Evolutionary conservation across 2,888 invertebrate species (phyloP).

Genomic region (Papilio elwesi): DNA sequence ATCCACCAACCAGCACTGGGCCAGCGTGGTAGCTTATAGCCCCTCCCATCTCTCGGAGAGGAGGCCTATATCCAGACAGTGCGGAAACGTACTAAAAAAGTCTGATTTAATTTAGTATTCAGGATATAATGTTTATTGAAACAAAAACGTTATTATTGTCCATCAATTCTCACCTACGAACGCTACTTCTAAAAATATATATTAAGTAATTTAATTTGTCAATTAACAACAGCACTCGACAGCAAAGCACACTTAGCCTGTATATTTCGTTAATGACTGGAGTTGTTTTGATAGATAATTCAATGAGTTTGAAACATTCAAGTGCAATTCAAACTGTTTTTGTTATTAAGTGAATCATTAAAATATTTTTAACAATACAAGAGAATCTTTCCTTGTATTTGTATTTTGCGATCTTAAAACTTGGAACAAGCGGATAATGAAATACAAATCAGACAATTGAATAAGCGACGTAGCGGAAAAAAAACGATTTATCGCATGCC

Average conservation of each 20-base stretch:
- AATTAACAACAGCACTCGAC: neutral
- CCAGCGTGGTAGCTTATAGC: too few relatives aligned
- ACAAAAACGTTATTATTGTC: too few relatives aligned
- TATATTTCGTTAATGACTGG: neutral
- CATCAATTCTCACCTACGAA: too few relatives aligned
- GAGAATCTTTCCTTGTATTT: neutral
- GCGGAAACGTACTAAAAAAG: too few relatives aligned
- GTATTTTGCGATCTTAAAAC: neutral
- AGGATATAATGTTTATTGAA: too few relatives aligned
- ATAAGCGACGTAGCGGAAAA: neutral
- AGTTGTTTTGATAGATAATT: neutral
- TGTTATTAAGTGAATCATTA: neutral
- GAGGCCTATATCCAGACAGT: too few relatives aligned
- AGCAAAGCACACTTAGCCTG: neutral
- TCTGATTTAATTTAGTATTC: too few relatives aligned
- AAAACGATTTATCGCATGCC: slow-evolving; percentile 5
- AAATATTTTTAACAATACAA: neutral
- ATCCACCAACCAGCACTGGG: too few relatives aligned
- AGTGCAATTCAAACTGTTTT: neutral
- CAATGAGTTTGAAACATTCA: neutral
- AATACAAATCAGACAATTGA: slow-evolving; percentile 9
- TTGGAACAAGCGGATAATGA: neutral
- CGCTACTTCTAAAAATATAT: too few relatives aligned
- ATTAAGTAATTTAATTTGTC: too few relatives aligned
- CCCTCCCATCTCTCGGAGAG: too few relatives aligned